Evolutionary conservation across 2,797 vertebrate species (phyloP).

Genomic region (Crypturellus tataupa): DNA sequence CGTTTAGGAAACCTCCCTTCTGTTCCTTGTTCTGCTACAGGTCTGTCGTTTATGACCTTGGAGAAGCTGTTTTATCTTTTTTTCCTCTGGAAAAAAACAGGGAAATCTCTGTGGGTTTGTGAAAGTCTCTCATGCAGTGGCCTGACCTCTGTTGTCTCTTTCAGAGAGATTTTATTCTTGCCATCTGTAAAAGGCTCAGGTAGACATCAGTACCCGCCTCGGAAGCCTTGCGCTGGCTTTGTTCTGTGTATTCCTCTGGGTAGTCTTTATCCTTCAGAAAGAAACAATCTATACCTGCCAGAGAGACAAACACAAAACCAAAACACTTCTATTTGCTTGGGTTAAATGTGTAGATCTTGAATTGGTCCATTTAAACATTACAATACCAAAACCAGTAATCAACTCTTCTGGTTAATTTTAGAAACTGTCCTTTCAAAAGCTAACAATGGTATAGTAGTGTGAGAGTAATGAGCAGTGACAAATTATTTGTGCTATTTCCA

Average conservation of each 20-base stretch:
- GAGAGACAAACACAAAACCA: slow-evolving; percentile 47
- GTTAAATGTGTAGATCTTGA: slow-evolving; percentile 38
- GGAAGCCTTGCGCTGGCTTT: background rate
- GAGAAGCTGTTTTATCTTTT: background rate
- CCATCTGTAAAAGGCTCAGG: background rate
- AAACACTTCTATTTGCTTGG: slow-evolving; percentile 29
- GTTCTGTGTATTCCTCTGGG: slow-evolving; percentile 9
- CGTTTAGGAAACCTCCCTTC: background rate
- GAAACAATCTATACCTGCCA: slow-evolving; percentile 46
- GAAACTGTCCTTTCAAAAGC: slow-evolving; percentile 65
- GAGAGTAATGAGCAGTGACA: slow-evolving; percentile 60
- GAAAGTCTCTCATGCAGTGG: background rate
- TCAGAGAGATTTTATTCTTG: background rate
- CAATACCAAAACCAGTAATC: slow-evolving; percentile 49
- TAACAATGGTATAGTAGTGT: slow-evolving; percentile 43
- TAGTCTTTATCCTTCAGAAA: slow-evolving; percentile 28
- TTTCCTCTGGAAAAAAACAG: background rate
- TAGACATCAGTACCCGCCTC: background rate
- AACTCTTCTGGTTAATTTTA: slow-evolving; percentile 74
- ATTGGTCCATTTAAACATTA: slow-evolving; percentile 60
- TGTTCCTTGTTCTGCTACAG: background rate
- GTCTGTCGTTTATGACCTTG: background rate
- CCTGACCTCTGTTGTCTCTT: background rate
- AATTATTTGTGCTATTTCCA: slow-evolving; percentile 78
- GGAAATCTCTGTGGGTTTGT: background rate